A percentile compares a stretch with the other conserved stretches of the same genome.
These are phyloP conservation scores for Caenorhabditis sulstoni DNA, from an alignment of 2,888 invertebrate species.

Conservation along the genomic window DNA sequence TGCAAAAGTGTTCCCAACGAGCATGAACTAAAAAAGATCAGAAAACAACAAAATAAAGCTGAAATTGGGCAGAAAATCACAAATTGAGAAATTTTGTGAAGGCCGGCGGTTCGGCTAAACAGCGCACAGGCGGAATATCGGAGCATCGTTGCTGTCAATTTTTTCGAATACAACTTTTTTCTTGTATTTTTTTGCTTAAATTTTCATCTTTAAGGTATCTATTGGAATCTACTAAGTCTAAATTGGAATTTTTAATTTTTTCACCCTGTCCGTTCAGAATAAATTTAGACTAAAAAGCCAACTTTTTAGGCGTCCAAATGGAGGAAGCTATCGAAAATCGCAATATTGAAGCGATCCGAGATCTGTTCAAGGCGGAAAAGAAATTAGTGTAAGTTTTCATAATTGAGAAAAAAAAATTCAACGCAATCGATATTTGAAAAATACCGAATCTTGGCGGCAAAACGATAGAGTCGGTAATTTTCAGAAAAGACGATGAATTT, in stretches of 20 bases:
- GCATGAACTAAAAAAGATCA: background rate
- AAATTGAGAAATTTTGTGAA: constrained; percentile 2
- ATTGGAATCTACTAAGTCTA: too few relatives aligned
- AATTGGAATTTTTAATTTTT: too few relatives aligned
- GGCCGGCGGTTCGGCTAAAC: constrained; percentile 41
- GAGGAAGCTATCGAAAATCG: constrained; percentile 53
- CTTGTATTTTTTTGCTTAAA: too few relatives aligned
- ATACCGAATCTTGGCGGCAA: too few relatives aligned
- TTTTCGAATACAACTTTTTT: too few relatives aligned
- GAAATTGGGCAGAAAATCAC: constrained; percentile 1
- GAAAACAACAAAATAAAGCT: background rate
- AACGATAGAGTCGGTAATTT: too few relatives aligned
- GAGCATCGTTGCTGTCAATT: constrained; percentile 24
- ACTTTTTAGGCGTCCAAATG: constrained; percentile 38
- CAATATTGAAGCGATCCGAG: constrained; percentile 49
- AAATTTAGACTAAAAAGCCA: too few relatives aligned
- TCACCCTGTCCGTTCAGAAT: too few relatives aligned
- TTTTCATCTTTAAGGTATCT: too few relatives aligned
- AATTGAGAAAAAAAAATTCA: too few relatives aligned
- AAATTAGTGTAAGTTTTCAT: constrained; percentile 33
- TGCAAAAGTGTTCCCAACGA: too few relatives aligned
- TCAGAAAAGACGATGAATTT: constrained; percentile 55
- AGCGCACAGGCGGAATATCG: constrained; percentile 24
- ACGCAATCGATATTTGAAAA: too few relatives aligned
- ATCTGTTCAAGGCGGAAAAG: constrained; percentile 46